Conservation (phyloP, 2,113 vertebrate species). For the Elaphurus davidianus region DNA sequence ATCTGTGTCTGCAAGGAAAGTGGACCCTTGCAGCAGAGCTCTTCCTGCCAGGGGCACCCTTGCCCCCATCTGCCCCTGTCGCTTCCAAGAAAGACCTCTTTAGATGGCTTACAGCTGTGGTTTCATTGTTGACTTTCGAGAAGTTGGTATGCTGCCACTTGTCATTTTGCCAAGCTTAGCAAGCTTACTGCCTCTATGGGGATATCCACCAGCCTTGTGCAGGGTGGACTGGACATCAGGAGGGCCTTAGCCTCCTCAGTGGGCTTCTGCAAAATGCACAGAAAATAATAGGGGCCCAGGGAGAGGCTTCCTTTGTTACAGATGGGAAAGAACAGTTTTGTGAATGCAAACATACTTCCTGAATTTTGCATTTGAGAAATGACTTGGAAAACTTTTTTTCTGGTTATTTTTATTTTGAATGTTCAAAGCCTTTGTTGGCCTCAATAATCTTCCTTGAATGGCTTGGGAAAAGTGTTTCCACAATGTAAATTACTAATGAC, state of each 20-base stretch:
- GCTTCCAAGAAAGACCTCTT: neutral
- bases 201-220: neutral
- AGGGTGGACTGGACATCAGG: neutral
- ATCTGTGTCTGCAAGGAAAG: neutral
- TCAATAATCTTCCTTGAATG: neutral
- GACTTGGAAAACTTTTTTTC: neutral
- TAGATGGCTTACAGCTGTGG: neutral
- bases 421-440: neutral
- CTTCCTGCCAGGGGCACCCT: neutral
- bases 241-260: neutral
- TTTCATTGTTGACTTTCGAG: neutral
- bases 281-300: neutral
- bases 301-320: neutral
- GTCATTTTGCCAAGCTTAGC: neutral
- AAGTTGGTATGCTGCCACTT: neutral
- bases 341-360: neutral
- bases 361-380: conserved; percentile 5
- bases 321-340: neutral
- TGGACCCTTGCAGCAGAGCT: neutral
- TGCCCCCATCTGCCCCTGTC: neutral
- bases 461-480: neutral
- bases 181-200: neutral
- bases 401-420: neutral
- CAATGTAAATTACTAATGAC: neutral
- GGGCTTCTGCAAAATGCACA: neutral